Evolutionary conservation across 2,888 invertebrate species (phyloP).

Genomic region (Mactromeris polynyma): DNA sequence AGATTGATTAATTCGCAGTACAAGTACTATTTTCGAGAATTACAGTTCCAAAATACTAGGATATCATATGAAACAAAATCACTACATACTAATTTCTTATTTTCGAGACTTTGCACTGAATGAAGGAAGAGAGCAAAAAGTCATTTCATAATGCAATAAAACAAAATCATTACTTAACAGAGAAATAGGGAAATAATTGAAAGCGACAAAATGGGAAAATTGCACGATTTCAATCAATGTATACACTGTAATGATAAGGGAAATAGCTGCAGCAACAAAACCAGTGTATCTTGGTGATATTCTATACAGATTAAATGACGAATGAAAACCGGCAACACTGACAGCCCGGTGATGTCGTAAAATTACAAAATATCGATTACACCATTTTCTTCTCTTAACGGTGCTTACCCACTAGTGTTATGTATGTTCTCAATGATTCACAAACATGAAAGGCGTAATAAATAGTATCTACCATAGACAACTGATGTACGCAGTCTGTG

Average conservation of each 20-base stretch:
- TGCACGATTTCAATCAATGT: neutral
- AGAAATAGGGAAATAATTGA: neutral
- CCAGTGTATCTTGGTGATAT: neutral
- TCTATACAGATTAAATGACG: neutral
- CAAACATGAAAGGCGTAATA: neutral
- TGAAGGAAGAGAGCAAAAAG: too few relatives aligned
- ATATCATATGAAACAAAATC: too few relatives aligned
- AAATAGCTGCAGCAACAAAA: neutral
- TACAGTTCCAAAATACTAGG: too few relatives aligned
- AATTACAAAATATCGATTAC: neutral
- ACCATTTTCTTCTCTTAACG: neutral
- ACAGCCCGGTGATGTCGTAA: neutral
- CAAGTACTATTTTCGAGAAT: too few relatives aligned
- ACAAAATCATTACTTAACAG: neutral
- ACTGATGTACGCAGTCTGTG: neutral
- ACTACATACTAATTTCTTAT: too few relatives aligned
- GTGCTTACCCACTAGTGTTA: neutral
- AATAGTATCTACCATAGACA: neutral
- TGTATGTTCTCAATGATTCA: neutral
- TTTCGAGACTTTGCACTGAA: too few relatives aligned
- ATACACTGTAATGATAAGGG: neutral
- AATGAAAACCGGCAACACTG: neutral
- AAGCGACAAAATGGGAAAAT: neutral
- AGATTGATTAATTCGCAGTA: too few relatives aligned
- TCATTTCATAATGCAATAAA: too few relatives aligned